These are phyloP conservation scores for Anthoscopus minutus DNA, from an alignment of 2,113 vertebrate genomes.

Conservation along the genomic window DNA sequence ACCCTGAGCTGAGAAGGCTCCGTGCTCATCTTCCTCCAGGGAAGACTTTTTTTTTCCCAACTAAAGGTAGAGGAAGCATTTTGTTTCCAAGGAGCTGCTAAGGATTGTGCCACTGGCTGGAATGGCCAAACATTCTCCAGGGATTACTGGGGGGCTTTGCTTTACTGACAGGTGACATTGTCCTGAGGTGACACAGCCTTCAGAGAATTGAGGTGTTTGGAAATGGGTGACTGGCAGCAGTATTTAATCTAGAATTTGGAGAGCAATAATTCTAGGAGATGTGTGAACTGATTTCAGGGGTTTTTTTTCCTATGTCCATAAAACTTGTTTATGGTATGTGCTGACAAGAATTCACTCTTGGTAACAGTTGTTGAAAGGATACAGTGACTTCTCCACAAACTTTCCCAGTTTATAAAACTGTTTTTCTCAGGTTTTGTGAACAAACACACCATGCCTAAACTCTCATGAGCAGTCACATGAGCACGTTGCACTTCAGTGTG, in stretches of 20 bases:
- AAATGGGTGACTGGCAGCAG: not conserved
- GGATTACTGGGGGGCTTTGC: not conserved
- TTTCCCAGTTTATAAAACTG: not conserved
- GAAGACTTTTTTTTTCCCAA: not conserved
- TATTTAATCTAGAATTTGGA: not conserved
- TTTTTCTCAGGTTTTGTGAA: not conserved
- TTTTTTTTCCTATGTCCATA: not conserved
- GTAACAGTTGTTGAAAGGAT: not conserved
- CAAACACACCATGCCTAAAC: not conserved
- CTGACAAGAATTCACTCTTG: not conserved
- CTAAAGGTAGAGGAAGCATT: not conserved
- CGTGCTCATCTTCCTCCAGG: not conserved
- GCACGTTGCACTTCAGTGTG: rapidly evolving
- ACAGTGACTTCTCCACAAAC: not conserved
- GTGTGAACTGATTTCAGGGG: not conserved
- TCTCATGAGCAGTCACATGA: not conserved
- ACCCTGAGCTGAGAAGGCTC: not conserved
- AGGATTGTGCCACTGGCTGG: not conserved
- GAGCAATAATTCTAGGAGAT: not conserved
- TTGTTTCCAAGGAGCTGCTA: not conserved
- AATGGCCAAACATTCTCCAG: not conserved
- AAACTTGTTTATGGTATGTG: not conserved
- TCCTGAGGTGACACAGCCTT: not conserved
- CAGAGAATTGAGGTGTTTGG: not conserved
- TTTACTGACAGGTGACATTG: not conserved